Evolutionary conservation across 2,888 invertebrate species (phyloP).

Genomic region (Allygus modestus): DNA sequence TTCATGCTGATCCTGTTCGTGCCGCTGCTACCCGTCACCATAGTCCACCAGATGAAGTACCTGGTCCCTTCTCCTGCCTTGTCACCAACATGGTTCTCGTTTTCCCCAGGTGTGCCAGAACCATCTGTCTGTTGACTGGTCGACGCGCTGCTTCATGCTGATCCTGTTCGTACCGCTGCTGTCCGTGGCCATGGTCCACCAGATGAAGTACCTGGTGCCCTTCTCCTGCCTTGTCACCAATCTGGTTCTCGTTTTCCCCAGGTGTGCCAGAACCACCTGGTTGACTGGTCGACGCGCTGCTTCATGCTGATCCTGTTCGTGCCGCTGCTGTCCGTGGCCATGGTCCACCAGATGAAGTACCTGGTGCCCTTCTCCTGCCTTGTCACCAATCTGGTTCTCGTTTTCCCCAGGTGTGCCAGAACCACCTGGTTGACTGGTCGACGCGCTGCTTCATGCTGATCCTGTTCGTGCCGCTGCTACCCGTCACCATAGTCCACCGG

Average conservation of each 20-base stretch:
- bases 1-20: no score
- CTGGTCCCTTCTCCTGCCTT: slow-evolving; percentile 89
- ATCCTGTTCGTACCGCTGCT: slow-evolving; percentile 84
- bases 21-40: slow-evolving; percentile 84
- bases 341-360: slow-evolving; percentile 87
- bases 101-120: slow-evolving; percentile 63
- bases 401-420: slow-evolving; percentile 75
- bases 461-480: slow-evolving; percentile 82
- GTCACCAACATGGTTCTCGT: no score
- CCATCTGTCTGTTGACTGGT: slow-evolving; percentile 61
- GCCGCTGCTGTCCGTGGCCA: slow-evolving; percentile 84
- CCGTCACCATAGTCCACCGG: slow-evolving; percentile 97
- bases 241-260: not conserved
- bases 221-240: slow-evolving; percentile 81
- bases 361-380: slow-evolving; percentile 93
- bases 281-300: no score
- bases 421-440: slow-evolving; percentile 75
- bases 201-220: slow-evolving; percentile 90
- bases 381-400: slow-evolving; percentile 89
- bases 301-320: no score
- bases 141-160: no score
- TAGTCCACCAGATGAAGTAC: slow-evolving; percentile 87
- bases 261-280: slow-evolving; percentile 66
- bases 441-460: slow-evolving; percentile 74
- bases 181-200: slow-evolving; percentile 84